A percentile compares a stretch with the other conserved stretches of the same genome.
phyloP scores from a whole-genome alignment of 2,113 vertebrate genomes.

The Elanus axillaris region DNA sequence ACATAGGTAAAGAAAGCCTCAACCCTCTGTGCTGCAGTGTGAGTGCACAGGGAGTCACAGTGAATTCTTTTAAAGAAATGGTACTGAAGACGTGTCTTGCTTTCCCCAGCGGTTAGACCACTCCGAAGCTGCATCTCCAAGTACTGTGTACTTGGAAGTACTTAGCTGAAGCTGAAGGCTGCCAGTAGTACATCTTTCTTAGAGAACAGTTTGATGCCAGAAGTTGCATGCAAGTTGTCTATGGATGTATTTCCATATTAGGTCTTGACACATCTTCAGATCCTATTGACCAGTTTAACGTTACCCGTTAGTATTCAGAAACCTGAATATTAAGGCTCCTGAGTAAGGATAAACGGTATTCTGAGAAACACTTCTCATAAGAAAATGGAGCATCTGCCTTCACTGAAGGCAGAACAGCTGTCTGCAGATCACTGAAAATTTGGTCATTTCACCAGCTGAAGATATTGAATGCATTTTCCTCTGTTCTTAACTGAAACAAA shows the following conservation, averaged over 20 bases:
- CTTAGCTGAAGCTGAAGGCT: background rate
- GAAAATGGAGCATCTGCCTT: background rate
- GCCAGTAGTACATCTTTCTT: background rate
- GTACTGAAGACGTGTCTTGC: background rate
- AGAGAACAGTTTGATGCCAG: background rate
- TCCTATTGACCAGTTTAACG: background rate
- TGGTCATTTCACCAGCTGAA: background rate
- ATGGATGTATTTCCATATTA: background rate
- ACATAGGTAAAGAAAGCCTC: background rate
- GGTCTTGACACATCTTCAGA: background rate
- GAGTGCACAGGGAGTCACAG: background rate
- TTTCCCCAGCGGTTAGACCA: background rate
- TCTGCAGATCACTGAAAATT: background rate
- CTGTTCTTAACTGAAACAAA: background rate
- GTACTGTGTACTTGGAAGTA: background rate
- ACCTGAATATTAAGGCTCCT: background rate
- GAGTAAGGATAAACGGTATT: background rate
- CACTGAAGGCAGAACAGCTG: background rate
- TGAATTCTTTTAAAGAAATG: background rate
- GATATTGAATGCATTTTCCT: background rate
- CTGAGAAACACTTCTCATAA: background rate
- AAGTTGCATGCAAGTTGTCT: background rate
- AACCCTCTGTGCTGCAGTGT: background rate
- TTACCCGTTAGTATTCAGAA: background rate
- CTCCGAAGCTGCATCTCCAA: background rate